phyloP scores from a whole-genome alignment of 1,140 invertebrate species.

The Bombus fervidus region DNA sequence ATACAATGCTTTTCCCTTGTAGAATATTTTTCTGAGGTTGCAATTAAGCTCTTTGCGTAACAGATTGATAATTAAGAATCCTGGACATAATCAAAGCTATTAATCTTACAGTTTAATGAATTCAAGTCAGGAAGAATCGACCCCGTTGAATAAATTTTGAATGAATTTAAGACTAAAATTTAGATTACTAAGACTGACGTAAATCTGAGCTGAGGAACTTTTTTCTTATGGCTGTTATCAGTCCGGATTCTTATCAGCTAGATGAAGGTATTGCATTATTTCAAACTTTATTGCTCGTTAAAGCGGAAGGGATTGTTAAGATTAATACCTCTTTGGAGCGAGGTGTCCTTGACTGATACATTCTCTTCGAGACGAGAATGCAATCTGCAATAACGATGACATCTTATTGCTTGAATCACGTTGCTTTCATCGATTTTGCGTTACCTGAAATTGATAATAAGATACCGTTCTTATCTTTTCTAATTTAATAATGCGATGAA shows the following conservation, averaged over 20 bases:
- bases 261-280: constrained; percentile 5
- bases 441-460: not conserved
- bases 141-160: not conserved
- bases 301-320: constrained; percentile 6
- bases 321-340: not conserved
- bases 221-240: not conserved
- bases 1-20: not conserved
- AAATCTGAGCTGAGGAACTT: not conserved
- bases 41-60: not conserved
- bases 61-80: not conserved
- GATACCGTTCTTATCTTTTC: not conserved
- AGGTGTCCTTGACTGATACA: constrained; percentile 19
- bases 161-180: not conserved
- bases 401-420: not conserved
- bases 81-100: not conserved
- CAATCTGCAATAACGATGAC: not conserved
- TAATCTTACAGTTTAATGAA: not conserved
- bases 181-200: not conserved
- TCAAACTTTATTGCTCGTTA: constrained; percentile 1
- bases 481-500: not conserved
- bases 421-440: not conserved
- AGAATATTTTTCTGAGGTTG: not conserved
- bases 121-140: not conserved
- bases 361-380: not conserved
- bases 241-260: not conserved